These are phyloP conservation scores for Troides oblongomaculatus DNA, from an alignment of 2,888 invertebrate species.

Conservation along the genomic window DNA sequence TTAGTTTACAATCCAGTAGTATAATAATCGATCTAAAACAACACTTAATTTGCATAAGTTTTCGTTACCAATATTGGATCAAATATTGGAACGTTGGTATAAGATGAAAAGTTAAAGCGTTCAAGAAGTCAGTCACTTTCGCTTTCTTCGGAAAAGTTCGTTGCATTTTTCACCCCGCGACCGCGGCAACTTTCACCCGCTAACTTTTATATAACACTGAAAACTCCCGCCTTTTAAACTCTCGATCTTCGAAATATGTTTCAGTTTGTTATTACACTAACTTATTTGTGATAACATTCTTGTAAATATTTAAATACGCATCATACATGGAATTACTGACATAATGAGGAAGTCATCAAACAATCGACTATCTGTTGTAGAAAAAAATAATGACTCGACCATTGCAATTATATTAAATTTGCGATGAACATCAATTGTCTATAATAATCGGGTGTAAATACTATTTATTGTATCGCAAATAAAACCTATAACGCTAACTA, in stretches of 20 bases:
- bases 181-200: constrained; percentile 58
- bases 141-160: constrained; percentile 55
- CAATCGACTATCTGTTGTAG: too few species aligned
- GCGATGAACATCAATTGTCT: too few species aligned
- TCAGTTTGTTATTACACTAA: background rate
- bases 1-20: too few species aligned
- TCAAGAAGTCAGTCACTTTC: constrained; percentile 55
- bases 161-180: constrained; percentile 70
- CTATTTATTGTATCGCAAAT: too few species aligned
- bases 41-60: too few species aligned
- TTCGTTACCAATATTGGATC: background rate
- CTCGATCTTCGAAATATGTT: background rate
- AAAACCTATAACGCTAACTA: too few species aligned
- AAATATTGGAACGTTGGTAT: background rate
- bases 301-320: background rate
- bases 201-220: constrained; percentile 54
- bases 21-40: too few species aligned
- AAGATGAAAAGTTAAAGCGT: constrained; percentile 24
- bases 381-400: too few species aligned
- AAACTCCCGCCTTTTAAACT: constrained; percentile 13
- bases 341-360: too few species aligned
- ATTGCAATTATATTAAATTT: too few species aligned
- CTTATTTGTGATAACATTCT: background rate
- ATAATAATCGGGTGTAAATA: too few species aligned
- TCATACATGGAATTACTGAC: background rate